Evolutionary conservation across 64 coral and sea anemone genomes (phyloP).

Genomic region (Actinia tenebrosa): DNA sequence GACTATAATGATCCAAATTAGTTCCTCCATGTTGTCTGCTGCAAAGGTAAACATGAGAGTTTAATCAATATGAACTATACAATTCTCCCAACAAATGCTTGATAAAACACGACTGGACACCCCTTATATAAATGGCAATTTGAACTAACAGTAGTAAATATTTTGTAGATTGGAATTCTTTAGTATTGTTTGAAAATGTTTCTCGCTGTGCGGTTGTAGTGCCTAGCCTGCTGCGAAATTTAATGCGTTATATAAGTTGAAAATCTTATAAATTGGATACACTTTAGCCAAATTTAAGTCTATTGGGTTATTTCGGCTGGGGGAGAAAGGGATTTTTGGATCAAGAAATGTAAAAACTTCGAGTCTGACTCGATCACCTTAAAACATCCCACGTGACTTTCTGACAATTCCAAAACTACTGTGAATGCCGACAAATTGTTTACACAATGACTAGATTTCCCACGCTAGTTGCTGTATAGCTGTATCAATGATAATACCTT

Average conservation of each 20-base stretch:
- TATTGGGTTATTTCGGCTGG: too few species aligned
- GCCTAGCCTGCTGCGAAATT: too few species aligned
- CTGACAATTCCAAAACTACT: too few species aligned
- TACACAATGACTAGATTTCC: neutral
- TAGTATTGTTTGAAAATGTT: neutral
- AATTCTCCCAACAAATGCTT: neutral
- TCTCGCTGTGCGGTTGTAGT: neutral
- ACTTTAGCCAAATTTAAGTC: too few species aligned
- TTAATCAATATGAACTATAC: neutral
- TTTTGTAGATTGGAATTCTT: neutral
- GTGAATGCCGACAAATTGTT: neutral
- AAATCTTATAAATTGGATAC: too few species aligned
- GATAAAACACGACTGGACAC: neutral
- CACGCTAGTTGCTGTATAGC: neutral
- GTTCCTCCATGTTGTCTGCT: neutral
- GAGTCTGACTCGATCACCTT: too few species aligned
- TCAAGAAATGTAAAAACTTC: too few species aligned
- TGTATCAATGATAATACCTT: neutral
- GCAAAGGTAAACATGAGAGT: neutral
- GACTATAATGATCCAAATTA: neutral
- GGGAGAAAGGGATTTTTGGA: too few species aligned
- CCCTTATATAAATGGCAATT: neutral
- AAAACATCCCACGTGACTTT: too few species aligned
- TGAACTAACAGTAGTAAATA: neutral
- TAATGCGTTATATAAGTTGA: too few species aligned